Percentiles rank a stretch among this genome's conserved stretches.
Conservation (phyloP, 2,797 vertebrate genomes). For the Anguilla anguilla region DNA sequence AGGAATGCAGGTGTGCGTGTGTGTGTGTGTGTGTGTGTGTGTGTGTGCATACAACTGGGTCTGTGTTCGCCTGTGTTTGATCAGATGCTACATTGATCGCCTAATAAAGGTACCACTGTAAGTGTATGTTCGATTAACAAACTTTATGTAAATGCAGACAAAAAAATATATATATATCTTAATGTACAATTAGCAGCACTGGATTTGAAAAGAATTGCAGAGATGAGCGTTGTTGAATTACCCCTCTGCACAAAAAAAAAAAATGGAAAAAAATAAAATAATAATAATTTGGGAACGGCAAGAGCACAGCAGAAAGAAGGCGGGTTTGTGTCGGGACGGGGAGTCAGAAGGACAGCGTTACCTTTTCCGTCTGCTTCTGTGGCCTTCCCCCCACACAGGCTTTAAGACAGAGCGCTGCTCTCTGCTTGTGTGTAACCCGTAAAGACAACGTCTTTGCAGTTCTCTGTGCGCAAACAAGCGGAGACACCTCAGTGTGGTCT, state of each 20-base stretch:
- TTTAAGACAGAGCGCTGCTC: slow-evolving; percentile 90
- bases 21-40: not conserved
- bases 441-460: slow-evolving; percentile 95
- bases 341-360: slow-evolving; percentile 78
- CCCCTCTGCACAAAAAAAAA: slow-evolving; percentile 42
- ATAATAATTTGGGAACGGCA: slow-evolving; percentile 53
- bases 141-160: not conserved
- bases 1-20: not conserved
- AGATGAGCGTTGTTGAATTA: slow-evolving; percentile 45
- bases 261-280: slow-evolving; percentile 47
- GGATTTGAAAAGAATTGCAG: slow-evolving; percentile 1
- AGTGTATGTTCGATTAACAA: not conserved
- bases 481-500: slow-evolving; percentile 76
- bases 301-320: slow-evolving; percentile 54
- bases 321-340: slow-evolving; percentile 64
- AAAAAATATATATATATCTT: not conserved
- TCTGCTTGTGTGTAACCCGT: slow-evolving; percentile 93
- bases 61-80: not conserved
- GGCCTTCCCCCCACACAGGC: slow-evolving; percentile 74
- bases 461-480: slow-evolving; percentile 93
- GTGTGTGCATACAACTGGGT: slow-evolving; percentile 1
- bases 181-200: not conserved
- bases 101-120: not conserved
- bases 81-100: not conserved
- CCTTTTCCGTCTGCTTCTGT: slow-evolving; percentile 80